These are phyloP conservation scores for Arnoldichthys spilopterus DNA, from an alignment of 2,797 vertebrate genomes.

Conservation along the genomic window DNA sequence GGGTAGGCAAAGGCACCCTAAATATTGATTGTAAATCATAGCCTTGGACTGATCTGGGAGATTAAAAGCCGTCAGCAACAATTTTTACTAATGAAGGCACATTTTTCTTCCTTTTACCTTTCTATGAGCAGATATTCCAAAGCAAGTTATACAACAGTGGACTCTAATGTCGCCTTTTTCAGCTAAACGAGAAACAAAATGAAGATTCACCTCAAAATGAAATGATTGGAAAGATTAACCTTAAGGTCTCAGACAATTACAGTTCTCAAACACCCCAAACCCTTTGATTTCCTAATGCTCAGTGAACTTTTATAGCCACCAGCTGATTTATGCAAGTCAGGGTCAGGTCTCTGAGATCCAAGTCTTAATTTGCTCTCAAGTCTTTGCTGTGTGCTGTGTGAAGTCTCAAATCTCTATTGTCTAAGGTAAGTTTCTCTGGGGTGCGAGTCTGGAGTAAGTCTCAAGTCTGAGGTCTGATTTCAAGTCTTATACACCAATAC, in stretches of 20 bases:
- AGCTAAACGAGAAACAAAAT: neutral
- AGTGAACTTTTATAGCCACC: too few relatives aligned
- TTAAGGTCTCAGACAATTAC: neutral
- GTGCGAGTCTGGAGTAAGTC: too few relatives aligned
- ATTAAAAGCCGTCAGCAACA: neutral
- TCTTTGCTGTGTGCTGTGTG: too few relatives aligned
- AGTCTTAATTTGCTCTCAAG: too few relatives aligned
- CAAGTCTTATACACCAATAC: too few relatives aligned
- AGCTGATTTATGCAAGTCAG: too few relatives aligned
- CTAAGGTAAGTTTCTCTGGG: too few relatives aligned
- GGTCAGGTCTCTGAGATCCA: too few relatives aligned
- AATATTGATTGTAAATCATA: neutral
- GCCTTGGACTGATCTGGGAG: neutral
- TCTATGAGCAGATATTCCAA: neutral
- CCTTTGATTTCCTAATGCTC: too few relatives aligned
- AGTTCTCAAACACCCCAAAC: neutral
- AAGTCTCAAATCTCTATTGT: too few relatives aligned
- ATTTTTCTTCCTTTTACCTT: neutral
- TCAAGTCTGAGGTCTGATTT: too few relatives aligned
- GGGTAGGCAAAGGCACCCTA: neutral
- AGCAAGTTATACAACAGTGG: neutral
- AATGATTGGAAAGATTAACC: neutral
- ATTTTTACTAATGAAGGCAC: neutral
- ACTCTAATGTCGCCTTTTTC: neutral
- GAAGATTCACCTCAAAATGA: neutral